Base-by-base conservation (phyloP, 2,888 invertebrate genomes). In the Trisateles emortualis region DNA sequence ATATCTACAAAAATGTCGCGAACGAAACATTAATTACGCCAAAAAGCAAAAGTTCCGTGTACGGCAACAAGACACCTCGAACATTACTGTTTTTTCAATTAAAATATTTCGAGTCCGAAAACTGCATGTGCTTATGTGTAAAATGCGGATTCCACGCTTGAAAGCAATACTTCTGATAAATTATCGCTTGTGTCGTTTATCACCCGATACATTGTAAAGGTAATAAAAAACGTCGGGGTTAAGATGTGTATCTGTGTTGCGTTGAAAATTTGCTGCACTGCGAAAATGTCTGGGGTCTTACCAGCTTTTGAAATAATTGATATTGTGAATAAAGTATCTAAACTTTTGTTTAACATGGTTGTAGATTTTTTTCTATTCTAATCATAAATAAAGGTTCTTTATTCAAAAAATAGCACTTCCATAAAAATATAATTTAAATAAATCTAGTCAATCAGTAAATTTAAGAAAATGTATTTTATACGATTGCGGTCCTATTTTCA, bases 161-260 rank as follows among this genome's bases (percentile, higher is more conserved):
- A 65, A 70, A 68, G 68, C 61, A 60, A 70, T 70, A 70, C 71
- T 68, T 64, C 70, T 58, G 69, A 70, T 70, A 70, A 70, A 70
- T 70, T 70, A 70, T 68, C 54, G 59, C 24, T 14, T 51, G 54
- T 53, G 60, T 71, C 65, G 63, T 70, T 63, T 68, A 70, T 70
- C 65, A 70, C 58, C 32, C 44, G 56, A 57, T 64, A 69, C 69
- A 64, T 68, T 65, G 71, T 65, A 52, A 41, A 38, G 65, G 56
- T 53, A 59, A 60, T 71, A 70, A 65, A 69, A 69, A 65, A 63
- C 57, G 59, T 54, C 55, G 54, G 54, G 51, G 41, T 52, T 42
- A 52, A 69, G 68, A 68, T 70, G 58, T 52, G 65, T 60, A 70
- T 68, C 65, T 56, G 57, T 51, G 50, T 46, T 36, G 68, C 29